Conservation (phyloP, 2,113 vertebrate species). For the Rhagologus leucostigma region DNA sequence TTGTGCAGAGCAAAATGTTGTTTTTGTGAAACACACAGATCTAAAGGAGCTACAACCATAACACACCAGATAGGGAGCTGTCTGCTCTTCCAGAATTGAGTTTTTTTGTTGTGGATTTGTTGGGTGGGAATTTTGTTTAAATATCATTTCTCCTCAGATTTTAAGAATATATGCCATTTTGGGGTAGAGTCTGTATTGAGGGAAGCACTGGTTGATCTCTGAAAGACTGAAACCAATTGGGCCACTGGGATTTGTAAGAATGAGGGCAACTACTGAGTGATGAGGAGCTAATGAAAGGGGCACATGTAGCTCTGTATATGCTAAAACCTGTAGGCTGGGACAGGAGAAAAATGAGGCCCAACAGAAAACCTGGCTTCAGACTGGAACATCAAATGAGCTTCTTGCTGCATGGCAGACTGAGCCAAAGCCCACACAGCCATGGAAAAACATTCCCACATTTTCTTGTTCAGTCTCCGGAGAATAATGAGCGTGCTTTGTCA, state of each 20-base stretch:
- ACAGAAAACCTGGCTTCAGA: not conserved
- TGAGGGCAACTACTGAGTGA: not conserved
- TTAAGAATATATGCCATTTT: not conserved
- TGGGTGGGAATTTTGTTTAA: not conserved
- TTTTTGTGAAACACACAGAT: slow-evolving; percentile 40
- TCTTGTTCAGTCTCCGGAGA: not conserved
- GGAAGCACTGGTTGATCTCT: not conserved
- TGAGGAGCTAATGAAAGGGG: not conserved
- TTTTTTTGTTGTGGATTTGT: not conserved
- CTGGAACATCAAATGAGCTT: not conserved
- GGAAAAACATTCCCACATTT: not conserved
- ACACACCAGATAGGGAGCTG: not conserved
- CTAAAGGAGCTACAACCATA: slow-evolving; percentile 21
- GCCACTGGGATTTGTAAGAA: not conserved
- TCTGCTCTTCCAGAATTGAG: not conserved
- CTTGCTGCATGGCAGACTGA: not conserved
- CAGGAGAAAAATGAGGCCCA: not conserved
- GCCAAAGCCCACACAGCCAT: not conserved
- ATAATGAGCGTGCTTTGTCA: no score
- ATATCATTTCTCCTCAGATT: slow-evolving; percentile 12
- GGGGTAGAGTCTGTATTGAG: not conserved
- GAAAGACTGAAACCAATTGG: not conserved
- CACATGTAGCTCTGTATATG: not conserved
- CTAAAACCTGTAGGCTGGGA: not conserved
- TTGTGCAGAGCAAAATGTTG: not conserved